Evolutionary conservation across 2,888 invertebrate species (phyloP), one percentile per base, ranked within the genome.

Genomic region (Erebia epiphron): DNA sequence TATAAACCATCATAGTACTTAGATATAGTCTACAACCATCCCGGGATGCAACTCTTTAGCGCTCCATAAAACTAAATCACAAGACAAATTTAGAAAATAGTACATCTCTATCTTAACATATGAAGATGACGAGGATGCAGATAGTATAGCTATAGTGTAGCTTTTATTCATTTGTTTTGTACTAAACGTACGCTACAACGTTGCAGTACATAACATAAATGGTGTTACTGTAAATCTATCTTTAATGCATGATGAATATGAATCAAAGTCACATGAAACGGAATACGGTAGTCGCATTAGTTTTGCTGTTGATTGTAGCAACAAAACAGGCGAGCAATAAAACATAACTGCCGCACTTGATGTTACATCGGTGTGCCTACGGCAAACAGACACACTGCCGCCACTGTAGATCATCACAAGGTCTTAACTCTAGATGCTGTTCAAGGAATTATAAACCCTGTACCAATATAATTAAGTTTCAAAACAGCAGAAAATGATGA

Each of bases 261-360:
- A 14, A 11, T 50, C 4, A 67, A 11, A 56, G 60, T 69, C 11
- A 58, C 21, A 5, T 62, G 62, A 56, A 58, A 11, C 1, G 35
- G 13, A 11, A 16, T 52, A 54, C 50, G 46, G 16, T 64, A 49
- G 63, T 66, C 26, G 56, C 57, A 62, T 71, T 71, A 69, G 71
- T 69, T 71, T 69, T 56, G 65, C 64, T 67, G 68, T 76, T 60
- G 70, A 75, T 69, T 68, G 73, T 72, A 72, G 68, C 67, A 74
- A 74, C 75, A 73, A 75, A 76, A 75, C 78, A 74, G 73, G 70
- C 73, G 74, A 76, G 76, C 77, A 76, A 78, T 78, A 79, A 78
- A 79, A 79, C 76, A 76, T 78, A 77, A 78, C 79, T 77, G 78
- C 77, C 77, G 75, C 77, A 78, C 79, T 79, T 76, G 77, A 76